Evolutionary conservation across 2,888 invertebrate species (phyloP).

Genomic region (Leucophora obtusa): DNA sequence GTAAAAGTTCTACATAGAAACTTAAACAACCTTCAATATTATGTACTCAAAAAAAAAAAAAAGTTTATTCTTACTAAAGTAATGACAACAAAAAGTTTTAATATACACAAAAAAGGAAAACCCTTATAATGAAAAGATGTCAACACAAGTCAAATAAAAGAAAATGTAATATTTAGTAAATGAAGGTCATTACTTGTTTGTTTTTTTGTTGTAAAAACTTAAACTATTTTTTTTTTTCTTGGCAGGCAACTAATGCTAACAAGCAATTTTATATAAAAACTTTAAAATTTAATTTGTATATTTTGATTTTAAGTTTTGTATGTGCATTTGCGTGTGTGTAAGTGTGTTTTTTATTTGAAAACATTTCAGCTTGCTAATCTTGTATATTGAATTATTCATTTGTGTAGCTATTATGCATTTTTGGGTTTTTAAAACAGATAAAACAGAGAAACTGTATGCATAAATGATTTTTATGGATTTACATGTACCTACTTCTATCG

Average conservation of each 20-base stretch:
- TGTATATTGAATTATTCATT: slow-evolving; percentile 44
- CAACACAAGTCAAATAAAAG: slow-evolving; percentile 43
- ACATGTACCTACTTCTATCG: background rate
- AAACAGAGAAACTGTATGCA: slow-evolving; percentile 1
- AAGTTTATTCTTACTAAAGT: slow-evolving; percentile 25
- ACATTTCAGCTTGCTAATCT: slow-evolving; percentile 22
- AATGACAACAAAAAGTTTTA: slow-evolving; percentile 42
- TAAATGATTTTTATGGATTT: background rate
- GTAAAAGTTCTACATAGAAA: slow-evolving; percentile 29
- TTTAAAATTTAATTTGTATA: background rate
- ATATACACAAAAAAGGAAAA: background rate
- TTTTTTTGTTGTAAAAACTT: no score
- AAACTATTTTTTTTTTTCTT: background rate
- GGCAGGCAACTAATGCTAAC: no score
- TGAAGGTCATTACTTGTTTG: background rate
- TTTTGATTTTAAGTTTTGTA: background rate
- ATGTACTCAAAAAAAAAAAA: background rate
- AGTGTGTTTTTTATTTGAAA: background rate
- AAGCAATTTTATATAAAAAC: background rate
- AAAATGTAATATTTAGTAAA: background rate
- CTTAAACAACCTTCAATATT: slow-evolving; percentile 3
- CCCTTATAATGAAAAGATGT: slow-evolving; percentile 44
- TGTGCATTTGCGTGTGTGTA: background rate
- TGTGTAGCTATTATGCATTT: background rate
- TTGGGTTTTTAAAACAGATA: background rate